Conservation (phyloP, 1,140 invertebrate genomes). For the Akabosia matsudoensis region DNA sequence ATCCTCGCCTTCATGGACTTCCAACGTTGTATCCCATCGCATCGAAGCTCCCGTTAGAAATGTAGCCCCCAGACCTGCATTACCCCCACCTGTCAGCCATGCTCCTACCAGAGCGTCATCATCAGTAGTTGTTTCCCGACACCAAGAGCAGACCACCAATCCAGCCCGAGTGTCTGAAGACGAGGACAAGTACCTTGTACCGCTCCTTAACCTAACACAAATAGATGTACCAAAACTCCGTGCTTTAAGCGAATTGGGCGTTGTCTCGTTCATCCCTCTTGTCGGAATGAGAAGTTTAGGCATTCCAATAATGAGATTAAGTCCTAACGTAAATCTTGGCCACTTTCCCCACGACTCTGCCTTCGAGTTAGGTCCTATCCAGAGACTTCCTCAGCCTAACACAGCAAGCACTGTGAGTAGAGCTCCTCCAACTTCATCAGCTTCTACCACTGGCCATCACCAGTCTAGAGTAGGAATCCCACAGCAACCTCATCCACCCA, state of each 20-base stretch:
- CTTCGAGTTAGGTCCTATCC: background rate
- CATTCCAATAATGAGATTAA: conserved; percentile 14
- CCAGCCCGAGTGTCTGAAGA: background rate
- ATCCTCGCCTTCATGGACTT: background rate
- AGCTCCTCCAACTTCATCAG: background rate
- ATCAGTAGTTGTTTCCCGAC: too few relatives aligned
- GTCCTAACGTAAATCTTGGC: background rate
- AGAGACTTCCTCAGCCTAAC: background rate
- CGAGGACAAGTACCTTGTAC: background rate
- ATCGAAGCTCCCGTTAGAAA: background rate
- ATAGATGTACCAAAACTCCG: background rate
- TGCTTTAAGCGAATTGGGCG: background rate
- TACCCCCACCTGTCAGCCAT: background rate
- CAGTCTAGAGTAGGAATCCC: background rate
- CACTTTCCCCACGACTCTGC: background rate
- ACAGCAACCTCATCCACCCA: background rate
- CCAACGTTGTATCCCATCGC: background rate
- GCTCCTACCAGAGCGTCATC: background rate
- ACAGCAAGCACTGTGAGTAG: background rate
- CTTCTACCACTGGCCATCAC: background rate
- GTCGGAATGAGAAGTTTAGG: background rate
- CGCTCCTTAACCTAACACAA: background rate
- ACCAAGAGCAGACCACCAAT: background rate
- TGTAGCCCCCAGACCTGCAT: background rate
- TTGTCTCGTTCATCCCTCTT: background rate